A percentile compares a stretch with the other conserved stretches of the same genome.
Conservation (phyloP, 2,113 vertebrate species). For the Eulemur rufifrons region DNA sequence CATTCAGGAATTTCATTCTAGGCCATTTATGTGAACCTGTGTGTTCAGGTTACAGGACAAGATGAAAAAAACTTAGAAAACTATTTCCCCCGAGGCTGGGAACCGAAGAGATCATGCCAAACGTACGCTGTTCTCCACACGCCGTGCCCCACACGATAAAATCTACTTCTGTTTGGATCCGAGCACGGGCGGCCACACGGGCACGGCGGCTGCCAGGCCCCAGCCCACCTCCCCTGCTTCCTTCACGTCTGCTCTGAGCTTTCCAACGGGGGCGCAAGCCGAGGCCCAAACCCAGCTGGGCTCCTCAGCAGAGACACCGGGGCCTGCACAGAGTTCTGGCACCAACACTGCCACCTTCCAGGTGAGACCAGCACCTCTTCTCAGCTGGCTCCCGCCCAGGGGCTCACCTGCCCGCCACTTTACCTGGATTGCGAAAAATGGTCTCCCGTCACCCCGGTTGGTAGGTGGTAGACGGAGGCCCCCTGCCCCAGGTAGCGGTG, state of each 20-base stretch:
- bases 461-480: neutral
- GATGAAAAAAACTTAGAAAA: neutral
- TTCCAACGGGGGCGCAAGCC: fast-evolving
- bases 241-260: fast-evolving
- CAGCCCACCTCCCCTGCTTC: neutral
- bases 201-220: neutral
- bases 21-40: neutral
- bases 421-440: neutral
- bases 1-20: neutral
- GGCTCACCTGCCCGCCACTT: neutral
- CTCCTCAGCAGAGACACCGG: neutral
- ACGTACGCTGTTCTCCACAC: neutral
- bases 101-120: neutral
- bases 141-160: neutral
- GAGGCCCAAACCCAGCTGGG: neutral
- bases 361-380: fast-evolving
- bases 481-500: neutral
- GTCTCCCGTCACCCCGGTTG: neutral
- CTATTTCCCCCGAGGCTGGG: neutral
- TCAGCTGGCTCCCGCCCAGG: neutral
- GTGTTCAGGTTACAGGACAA: neutral
- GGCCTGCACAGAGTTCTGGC: neutral
- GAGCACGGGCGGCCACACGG: neutral
- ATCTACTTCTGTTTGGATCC: neutral
- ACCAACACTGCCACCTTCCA: too few relatives aligned